phyloP scores from a whole-genome alignment of 1,140 invertebrate species.

The Riptortus pedestris region DNA sequence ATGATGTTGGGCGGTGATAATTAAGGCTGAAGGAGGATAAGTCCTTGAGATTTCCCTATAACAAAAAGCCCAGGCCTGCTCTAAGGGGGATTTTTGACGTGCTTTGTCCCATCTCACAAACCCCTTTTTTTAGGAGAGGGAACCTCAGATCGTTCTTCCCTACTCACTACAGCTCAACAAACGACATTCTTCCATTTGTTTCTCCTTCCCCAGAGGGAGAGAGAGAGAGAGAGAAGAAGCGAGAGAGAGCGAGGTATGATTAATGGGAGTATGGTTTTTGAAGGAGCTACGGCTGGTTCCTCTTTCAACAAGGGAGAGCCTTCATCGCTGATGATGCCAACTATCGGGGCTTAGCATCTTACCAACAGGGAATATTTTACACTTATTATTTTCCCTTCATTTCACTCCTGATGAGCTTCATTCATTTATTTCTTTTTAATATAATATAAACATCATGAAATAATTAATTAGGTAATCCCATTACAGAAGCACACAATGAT shows the following conservation, averaged over 20 bases:
- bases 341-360: too few relatives aligned
- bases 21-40: background rate
- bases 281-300: background rate
- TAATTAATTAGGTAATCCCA: too few relatives aligned
- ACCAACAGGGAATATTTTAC: too few relatives aligned
- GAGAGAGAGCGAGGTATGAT: background rate
- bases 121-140: conserved; percentile 4
- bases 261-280: background rate
- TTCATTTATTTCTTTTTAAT: too few relatives aligned
- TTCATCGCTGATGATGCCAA: background rate
- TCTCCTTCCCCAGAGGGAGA: background rate
- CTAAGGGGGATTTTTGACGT: conserved; percentile 9
- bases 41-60: conserved; percentile 17
- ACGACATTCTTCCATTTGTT: conserved; percentile 8
- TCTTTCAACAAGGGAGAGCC: background rate
- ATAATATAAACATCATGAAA: too few relatives aligned
- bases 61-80: conserved; percentile 1
- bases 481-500: too few relatives aligned
- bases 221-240: background rate
- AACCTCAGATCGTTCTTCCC: too few relatives aligned
- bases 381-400: too few relatives aligned
- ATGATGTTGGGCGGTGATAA: conserved; percentile 5
- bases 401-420: too few relatives aligned
- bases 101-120: conserved; percentile 14
- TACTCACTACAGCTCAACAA: background rate